Conservation (phyloP, 2,888 invertebrate species). For the Lasiommata megera region DNA sequence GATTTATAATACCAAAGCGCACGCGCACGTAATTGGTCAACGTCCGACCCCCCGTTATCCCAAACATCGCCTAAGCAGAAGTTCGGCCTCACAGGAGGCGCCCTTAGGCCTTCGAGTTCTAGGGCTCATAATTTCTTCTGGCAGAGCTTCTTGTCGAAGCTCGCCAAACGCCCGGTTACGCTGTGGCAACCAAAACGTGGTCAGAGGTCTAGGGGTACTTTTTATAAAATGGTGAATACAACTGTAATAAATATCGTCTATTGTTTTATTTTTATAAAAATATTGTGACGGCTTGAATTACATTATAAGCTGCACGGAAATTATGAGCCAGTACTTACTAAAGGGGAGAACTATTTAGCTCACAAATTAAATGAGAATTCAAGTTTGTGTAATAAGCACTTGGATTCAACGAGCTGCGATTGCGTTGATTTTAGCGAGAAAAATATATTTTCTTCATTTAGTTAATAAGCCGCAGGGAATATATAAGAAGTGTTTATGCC, state of each 20-base stretch:
- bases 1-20: too few relatives aligned
- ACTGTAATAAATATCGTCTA: neutral
- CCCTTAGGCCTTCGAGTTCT: too few relatives aligned
- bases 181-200: too few relatives aligned
- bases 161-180: too few relatives aligned
- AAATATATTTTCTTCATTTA: slow-evolving; percentile 30
- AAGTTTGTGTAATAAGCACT: slow-evolving; percentile 33
- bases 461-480: slow-evolving; percentile 22
- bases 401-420: slow-evolving; percentile 31
- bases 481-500: slow-evolving; percentile 6
- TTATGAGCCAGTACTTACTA: slow-evolving; percentile 10
- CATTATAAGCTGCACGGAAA: neutral
- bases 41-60: too few relatives aligned
- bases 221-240: too few relatives aligned
- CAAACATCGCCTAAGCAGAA: too few relatives aligned
- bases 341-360: slow-evolving; percentile 30
- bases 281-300: neutral
- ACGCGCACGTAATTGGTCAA: too few relatives aligned
- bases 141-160: too few relatives aligned
- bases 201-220: too few relatives aligned
- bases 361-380: slow-evolving; percentile 30
- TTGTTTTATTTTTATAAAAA: neutral
- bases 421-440: slow-evolving; percentile 30
- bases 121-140: too few relatives aligned
- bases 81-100: too few relatives aligned